phyloP scores from a whole-genome alignment of 2,888 invertebrate genomes.

The Ceramica pisi region DNA sequence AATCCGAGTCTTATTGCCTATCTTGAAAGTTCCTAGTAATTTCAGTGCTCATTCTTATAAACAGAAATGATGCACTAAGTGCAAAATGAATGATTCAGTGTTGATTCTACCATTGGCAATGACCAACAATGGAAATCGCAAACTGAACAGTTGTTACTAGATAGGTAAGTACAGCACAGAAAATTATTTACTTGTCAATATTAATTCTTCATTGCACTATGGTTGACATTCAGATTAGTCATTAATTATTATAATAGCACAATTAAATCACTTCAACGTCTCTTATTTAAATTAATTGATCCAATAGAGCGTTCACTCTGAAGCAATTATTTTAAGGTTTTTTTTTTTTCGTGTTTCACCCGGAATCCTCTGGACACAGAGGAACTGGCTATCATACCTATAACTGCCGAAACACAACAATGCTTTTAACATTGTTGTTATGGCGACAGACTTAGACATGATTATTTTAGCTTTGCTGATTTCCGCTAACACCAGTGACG shows the following conservation, averaged over 20 bases:
- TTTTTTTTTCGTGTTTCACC: too few species aligned
- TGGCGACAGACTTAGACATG: too few species aligned
- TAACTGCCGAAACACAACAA: too few species aligned
- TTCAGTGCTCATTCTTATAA: constrained; percentile 1
- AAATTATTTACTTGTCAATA: not conserved
- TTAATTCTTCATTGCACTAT: not conserved
- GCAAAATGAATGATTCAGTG: not conserved
- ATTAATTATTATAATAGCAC: constrained; percentile 11
- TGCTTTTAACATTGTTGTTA: too few species aligned
- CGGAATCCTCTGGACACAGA: too few species aligned
- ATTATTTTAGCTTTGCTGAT: too few species aligned
- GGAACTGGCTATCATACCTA: too few species aligned
- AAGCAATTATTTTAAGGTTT: not conserved
- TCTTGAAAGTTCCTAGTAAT: constrained; percentile 15
- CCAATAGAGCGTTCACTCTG: not conserved
- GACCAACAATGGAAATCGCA: not conserved
- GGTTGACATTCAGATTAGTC: not conserved
- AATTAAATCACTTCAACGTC: not conserved
- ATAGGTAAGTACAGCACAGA: too few species aligned
- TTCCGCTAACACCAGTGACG: too few species aligned
- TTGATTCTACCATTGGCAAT: not conserved
- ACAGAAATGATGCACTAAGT: not conserved
- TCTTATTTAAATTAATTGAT: constrained; percentile 13
- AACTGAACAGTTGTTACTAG: too few species aligned
- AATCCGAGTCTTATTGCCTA: constrained; percentile 16